Percentiles rank a stretch among this genome's conserved stretches.
phyloP scores from a whole-genome alignment of 1,140 invertebrate species.

The Diorhabda sublineata region DNA sequence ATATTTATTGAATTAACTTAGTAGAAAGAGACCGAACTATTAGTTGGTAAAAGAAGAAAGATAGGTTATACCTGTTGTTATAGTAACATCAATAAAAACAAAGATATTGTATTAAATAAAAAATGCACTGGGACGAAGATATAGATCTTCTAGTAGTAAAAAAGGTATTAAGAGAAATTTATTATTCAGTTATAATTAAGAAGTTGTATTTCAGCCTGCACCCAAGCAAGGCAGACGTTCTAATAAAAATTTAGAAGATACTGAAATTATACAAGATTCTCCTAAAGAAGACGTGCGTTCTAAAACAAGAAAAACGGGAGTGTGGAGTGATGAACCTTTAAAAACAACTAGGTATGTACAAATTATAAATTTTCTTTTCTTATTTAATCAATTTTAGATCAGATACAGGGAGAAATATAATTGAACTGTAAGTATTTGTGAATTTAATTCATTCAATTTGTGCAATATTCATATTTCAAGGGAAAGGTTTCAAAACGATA shows the following conservation, averaged over 20 bases:
- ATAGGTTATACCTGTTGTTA: not conserved
- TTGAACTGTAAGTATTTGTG: conserved; percentile 37
- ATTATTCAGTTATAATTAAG: not conserved
- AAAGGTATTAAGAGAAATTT: conserved; percentile 29
- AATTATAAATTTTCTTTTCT: conserved; percentile 3
- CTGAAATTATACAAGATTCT: conserved; percentile 18
- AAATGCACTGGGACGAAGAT: conserved; percentile 42
- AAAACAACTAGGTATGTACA: conserved; percentile 39
- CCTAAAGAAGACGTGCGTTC: conserved; percentile 24
- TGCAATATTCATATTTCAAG: conserved; percentile 22
- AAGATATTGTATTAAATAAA: conserved; percentile 1
- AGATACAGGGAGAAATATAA: conserved; percentile 37
- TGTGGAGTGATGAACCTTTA: conserved; percentile 41
- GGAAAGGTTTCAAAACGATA: conserved; percentile 39
- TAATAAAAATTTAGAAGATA: conserved; percentile 23
- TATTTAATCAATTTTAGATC: conserved; percentile 16
- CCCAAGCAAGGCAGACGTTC: conserved; percentile 39
- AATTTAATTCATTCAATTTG: not conserved
- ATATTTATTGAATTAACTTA: no score
- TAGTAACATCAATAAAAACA: not conserved
- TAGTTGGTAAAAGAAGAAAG: no score
- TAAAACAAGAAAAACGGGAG: conserved; percentile 37
- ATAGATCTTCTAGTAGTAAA: conserved; percentile 35
- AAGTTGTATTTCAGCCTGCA: conserved; percentile 23
- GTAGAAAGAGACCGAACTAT: no score